phyloP scores from a whole-genome alignment of 2,888 invertebrate genomes.

The Dorcus parallelipipedus region DNA sequence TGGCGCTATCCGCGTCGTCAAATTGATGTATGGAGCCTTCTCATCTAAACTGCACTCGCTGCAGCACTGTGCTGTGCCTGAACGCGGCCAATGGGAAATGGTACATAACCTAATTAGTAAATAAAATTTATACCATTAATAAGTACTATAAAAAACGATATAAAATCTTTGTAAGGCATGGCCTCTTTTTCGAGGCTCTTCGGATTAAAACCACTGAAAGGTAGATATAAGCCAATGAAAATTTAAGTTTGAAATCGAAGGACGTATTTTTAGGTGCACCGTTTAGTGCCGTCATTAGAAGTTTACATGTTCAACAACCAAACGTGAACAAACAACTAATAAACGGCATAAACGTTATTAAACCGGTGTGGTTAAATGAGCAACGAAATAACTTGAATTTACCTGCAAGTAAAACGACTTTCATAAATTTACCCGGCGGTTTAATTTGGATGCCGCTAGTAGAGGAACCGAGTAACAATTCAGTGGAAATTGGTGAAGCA shows the following conservation, averaged over 20 bases:
- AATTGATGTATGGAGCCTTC: too few species aligned
- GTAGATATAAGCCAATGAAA: slow-evolving; percentile 1
- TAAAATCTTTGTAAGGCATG: neutral
- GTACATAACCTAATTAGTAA: too few species aligned
- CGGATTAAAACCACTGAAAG: slow-evolving; percentile 10
- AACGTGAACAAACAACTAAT: neutral
- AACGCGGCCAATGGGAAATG: too few species aligned
- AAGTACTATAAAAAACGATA: too few species aligned
- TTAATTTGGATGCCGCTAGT: slow-evolving; percentile 10
- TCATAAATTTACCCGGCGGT: slow-evolving; percentile 33
- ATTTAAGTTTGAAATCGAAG: neutral
- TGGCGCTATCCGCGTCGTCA: too few species aligned
- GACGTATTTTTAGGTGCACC: slow-evolving; percentile 4
- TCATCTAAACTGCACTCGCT: too few species aligned
- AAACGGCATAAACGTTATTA: slow-evolving; percentile 9
- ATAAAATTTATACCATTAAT: too few species aligned
- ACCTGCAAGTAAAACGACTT: slow-evolving; percentile 28
- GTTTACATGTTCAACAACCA: slow-evolving; percentile 1
- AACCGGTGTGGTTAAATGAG: slow-evolving; percentile 39
- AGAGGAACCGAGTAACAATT: slow-evolving; percentile 8
- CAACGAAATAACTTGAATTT: slow-evolving; percentile 35
- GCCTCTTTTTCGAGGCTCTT: slow-evolving; percentile 10
- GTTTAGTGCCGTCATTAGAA: neutral
- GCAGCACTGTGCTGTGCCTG: too few species aligned
- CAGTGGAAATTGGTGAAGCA: slow-evolving; percentile 33